Base-by-base conservation (phyloP, 35 echinoderm and acorn worm genomes). In the Diadema setosum region DNA sequence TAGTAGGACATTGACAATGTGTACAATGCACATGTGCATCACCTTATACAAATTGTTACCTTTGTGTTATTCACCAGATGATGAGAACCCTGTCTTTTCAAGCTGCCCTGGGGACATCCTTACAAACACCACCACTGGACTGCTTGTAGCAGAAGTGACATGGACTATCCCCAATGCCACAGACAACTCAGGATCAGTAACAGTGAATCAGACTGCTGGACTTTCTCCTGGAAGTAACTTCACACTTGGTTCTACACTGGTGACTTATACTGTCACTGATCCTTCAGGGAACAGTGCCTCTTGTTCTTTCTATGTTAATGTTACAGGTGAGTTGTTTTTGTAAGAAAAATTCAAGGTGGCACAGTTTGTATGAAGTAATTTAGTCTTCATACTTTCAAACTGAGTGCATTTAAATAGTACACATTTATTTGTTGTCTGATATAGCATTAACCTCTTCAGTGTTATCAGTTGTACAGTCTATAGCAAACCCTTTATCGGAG, bases 61-160 rank as follows among this genome's bases (percentile, higher is more conserved):
- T n/a, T 11, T 52, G 9, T 52, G 30, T 29, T 27, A 60, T 74
- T 41, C 42, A 70, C 3, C 64, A 87, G 85, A 87, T 43, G 78
- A 75, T 35, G 85, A 87, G 69, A 14, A 57, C 8, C 85, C 85
- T 23, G 69, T 76, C 17, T 87, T 87, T 48, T 29, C 40, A 17
- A 52, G 69, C 67, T 87, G 85, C 21, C 85, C 85, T 12, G 20
- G 41, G 5, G 55, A 87, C 45, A n/a, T 30, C 12, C 15, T 45
- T 3, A 16, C 29, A 27, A 42, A 35, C 5, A 87, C 85, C 9
- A 61, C 63, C 35, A 30, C 23, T 33, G 9, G 14, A 8, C 34
- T 40, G 27, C 39, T 26, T 1, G 46, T 45, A 7, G 48, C 65
- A 2, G 46, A 78, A 34, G 61, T 55, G 5, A 34, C 31, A 37